phyloP scores from a whole-genome alignment of 2,797 vertebrate species.

The Tapirus indicus region DNA sequence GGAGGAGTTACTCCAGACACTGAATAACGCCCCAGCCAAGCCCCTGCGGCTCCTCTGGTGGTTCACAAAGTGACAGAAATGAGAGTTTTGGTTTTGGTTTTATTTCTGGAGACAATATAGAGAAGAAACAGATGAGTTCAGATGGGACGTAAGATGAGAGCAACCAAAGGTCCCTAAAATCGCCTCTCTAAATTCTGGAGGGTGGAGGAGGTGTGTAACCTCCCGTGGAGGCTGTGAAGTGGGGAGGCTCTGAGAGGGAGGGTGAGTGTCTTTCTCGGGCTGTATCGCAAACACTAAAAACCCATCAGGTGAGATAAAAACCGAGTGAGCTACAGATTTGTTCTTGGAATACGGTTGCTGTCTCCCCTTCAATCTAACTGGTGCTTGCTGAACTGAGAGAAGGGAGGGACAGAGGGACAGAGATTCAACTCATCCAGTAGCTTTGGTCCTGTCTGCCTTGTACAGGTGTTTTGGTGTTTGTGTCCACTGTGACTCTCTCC shows the following conservation, averaged over 20 bases:
- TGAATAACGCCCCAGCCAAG: background rate
- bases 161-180: background rate
- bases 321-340: background rate
- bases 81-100: background rate
- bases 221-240: background rate
- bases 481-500: background rate
- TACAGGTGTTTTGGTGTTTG: background rate
- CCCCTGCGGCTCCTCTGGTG: background rate
- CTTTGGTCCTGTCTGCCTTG: background rate
- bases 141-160: background rate
- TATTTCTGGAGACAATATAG: background rate
- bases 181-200: background rate
- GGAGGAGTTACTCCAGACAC: background rate
- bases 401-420: background rate
- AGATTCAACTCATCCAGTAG: background rate
- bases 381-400: background rate
- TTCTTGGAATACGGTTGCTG: background rate
- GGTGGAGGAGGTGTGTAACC: background rate
- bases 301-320: background rate
- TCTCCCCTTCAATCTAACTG: background rate
- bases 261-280: background rate
- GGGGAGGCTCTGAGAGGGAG: background rate
- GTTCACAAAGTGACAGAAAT: background rate
- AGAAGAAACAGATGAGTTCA: background rate
- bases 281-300: background rate